Evolutionary conservation across 2,113 vertebrate species (phyloP).

Genomic region (Damaliscus lunatus): DNA sequence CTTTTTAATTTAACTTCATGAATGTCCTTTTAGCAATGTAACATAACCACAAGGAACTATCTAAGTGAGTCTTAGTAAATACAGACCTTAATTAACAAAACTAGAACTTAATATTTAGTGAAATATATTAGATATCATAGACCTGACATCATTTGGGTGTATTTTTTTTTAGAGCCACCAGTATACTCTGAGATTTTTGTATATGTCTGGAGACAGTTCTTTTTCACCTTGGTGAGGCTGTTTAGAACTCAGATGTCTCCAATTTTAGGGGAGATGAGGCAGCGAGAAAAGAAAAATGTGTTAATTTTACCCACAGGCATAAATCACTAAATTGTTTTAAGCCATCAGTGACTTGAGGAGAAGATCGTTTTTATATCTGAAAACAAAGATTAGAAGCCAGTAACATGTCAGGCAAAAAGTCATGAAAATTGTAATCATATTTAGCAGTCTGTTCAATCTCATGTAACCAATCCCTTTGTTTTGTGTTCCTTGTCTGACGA

Average conservation of each 20-base stretch:
- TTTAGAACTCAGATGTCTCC: background rate
- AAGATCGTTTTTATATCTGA: background rate
- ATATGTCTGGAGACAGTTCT: background rate
- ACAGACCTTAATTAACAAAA: background rate
- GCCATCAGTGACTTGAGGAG: background rate
- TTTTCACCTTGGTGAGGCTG: background rate
- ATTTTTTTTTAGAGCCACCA: background rate
- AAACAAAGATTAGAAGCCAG: background rate
- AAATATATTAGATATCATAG: background rate
- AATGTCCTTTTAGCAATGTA: background rate
- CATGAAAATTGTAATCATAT: background rate
- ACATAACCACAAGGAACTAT: background rate
- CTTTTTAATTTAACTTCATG: background rate
- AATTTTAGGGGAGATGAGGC: background rate
- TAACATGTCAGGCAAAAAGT: background rate
- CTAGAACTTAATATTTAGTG: background rate
- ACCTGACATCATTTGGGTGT: background rate
- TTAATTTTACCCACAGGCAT: background rate
- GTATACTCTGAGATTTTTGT: background rate
- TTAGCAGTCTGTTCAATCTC: background rate
- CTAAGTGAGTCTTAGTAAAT: background rate
- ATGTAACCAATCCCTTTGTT: background rate
- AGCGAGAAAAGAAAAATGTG: background rate
- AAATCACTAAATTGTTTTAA: background rate
- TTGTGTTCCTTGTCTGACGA: background rate